These are phyloP conservation scores for Neodiprion lecontei DNA, from an alignment of 1,140 invertebrate species.

Conservation along the genomic window DNA sequence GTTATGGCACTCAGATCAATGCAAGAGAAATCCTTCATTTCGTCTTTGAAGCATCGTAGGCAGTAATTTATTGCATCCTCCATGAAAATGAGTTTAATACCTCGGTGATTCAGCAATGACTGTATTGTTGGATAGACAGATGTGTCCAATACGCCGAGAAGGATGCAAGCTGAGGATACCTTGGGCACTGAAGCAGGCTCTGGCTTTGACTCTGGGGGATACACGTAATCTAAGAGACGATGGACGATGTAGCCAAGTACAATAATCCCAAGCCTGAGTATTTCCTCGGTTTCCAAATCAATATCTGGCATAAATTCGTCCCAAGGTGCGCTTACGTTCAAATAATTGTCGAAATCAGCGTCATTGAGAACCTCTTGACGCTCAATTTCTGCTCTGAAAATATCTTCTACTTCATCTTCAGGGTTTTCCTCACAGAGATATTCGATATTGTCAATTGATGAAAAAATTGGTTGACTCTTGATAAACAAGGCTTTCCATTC, in stretches of 20 bases:
- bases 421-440: slow-evolving; percentile 22
- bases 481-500: slow-evolving; percentile 64
- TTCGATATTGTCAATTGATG: slow-evolving; percentile 15
- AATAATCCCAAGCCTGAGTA: slow-evolving; percentile 50
- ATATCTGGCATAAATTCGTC: slow-evolving; percentile 41
- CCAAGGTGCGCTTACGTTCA: slow-evolving; percentile 47
- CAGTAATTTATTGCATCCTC: slow-evolving; percentile 66
- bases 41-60: slow-evolving; percentile 60
- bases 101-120: slow-evolving; percentile 54
- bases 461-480: slow-evolving; percentile 61
- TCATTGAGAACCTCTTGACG: slow-evolving; percentile 45
- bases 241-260: slow-evolving; percentile 66
- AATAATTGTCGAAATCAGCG: slow-evolving; percentile 52
- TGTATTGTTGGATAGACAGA: slow-evolving; percentile 54
- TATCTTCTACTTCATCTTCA: slow-evolving; percentile 24
- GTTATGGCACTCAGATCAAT: slow-evolving; percentile 47
- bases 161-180: slow-evolving; percentile 55
- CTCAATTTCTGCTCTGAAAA: slow-evolving; percentile 31
- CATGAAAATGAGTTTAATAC: slow-evolving; percentile 62
- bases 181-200: slow-evolving; percentile 50
- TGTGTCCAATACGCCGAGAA: slow-evolving; percentile 60
- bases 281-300: slow-evolving; percentile 44
- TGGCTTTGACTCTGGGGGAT: slow-evolving; percentile 55
- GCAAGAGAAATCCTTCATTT: slow-evolving; percentile 61
- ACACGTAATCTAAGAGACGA: slow-evolving; percentile 63